Evolutionary conservation across 2,113 vertebrate species (phyloP), one percentile per base, ranked within the genome.

Genomic region (Tragelaphus imberbis): DNA sequence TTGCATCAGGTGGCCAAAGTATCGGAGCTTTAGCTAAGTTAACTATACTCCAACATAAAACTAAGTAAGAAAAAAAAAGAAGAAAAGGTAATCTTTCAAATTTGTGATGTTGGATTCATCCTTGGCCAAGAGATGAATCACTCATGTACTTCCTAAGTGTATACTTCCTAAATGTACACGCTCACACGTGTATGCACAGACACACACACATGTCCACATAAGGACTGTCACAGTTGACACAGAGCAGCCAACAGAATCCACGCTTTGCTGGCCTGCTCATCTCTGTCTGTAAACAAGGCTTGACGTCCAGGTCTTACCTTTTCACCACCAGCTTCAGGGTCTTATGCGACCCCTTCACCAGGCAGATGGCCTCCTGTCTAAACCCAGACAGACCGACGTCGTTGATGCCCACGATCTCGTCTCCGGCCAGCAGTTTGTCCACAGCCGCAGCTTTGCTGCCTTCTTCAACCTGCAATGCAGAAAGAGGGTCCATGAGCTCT

Each of bases 301-400:
- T 0, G 30, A 21, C 33, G 28, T 14, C 8, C 3, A 6, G 63
- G 91, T 58, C 99, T 98, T 99, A 99, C 99, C 99, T 99, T 99
- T 99, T 99, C 6, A 99, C 99, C 33, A 99, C 99, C 96, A 99
- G 99, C 95, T 99, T 99, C 87, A 99, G 99, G 0, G 99, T 99
- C 99, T 99, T 99, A 98, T 99, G 99, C 56, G 99, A 99, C 19
- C 99, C 99, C 97, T 99, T 99, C 95, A 99, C 99, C 33, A 99
- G 98, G 97, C 99, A 99, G 98, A 99, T 99, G 0, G 99, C 99
- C 97, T 99, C 99, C 99, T 99, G 99, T 92, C 99, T 98, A 98
- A 99, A 99, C 58, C 99, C 99, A 0, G 99, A 99, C 95, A 99
- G 99, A 65, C 98, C 98, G 47, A 99, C 95, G 44, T 99, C 99